These are phyloP conservation scores for Pomatorhinus ruficollis DNA, from an alignment of 2,113 vertebrate species.

Conservation along the genomic window DNA sequence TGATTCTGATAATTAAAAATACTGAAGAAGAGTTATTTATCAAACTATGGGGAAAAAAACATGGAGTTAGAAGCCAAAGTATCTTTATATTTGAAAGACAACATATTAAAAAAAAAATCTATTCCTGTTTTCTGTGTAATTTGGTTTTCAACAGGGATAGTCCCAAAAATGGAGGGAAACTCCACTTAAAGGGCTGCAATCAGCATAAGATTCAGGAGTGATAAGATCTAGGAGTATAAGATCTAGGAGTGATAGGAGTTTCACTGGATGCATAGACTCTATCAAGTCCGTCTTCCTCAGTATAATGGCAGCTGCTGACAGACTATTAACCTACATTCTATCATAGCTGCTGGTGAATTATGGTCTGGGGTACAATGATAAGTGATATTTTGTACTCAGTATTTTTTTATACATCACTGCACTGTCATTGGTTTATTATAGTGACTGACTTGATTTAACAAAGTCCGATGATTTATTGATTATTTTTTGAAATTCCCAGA, in stretches of 20 bases:
- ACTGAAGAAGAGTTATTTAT: background rate
- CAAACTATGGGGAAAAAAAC: background rate
- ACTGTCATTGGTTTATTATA: background rate
- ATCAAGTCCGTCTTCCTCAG: background rate
- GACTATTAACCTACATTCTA: background rate
- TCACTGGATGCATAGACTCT: background rate
- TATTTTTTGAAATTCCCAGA: background rate
- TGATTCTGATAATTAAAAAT: constrained; percentile 43
- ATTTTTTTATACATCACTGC: constrained; percentile 31
- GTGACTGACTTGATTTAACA: background rate
- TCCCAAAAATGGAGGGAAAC: background rate
- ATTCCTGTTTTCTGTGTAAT: background rate
- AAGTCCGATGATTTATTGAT: background rate
- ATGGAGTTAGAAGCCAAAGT: background rate
- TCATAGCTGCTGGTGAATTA: background rate
- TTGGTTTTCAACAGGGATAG: background rate
- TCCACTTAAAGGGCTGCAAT: background rate
- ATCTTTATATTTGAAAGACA: background rate
- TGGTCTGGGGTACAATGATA: background rate
- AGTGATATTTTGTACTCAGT: background rate
- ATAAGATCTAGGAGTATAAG: no score
- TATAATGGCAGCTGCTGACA: background rate
- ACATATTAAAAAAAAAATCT: background rate
- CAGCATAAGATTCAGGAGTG: background rate
- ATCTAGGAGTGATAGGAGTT: background rate